A percentile compares a stretch with the other conserved stretches of the same genome.
Evolutionary conservation across 2,888 invertebrate species (phyloP).

Genomic region (Augiades crinisus): DNA sequence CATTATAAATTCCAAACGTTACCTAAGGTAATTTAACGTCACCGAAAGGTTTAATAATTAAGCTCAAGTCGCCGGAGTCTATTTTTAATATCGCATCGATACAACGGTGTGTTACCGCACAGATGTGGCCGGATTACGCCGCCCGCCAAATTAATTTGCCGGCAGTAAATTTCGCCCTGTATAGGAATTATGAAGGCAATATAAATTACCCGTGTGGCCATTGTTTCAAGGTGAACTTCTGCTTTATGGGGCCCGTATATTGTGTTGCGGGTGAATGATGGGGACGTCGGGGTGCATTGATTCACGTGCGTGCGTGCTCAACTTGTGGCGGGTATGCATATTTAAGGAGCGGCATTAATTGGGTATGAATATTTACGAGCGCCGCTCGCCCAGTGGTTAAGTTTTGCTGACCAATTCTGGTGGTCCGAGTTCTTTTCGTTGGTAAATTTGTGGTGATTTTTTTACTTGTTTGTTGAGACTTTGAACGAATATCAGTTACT

Average conservation of each 20-base stretch:
- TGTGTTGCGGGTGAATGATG: slow-evolving; percentile 5
- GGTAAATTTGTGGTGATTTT: too few relatives aligned
- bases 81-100: slow-evolving; percentile 39
- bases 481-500: too few relatives aligned
- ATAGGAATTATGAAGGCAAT: slow-evolving; percentile 59
- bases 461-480: too few relatives aligned
- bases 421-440: too few relatives aligned
- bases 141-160: slow-evolving; percentile 58
- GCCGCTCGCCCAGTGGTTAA: too few relatives aligned
- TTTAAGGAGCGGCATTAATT: too few relatives aligned
- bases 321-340: too few relatives aligned
- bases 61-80: background rate
- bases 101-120: slow-evolving; percentile 44
- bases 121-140: slow-evolving; percentile 54
- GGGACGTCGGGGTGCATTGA: background rate
- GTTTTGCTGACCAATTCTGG: too few relatives aligned
- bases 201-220: slow-evolving; percentile 55
- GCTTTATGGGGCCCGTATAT: slow-evolving; percentile 16
- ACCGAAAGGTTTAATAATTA: too few relatives aligned
- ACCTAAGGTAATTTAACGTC: too few relatives aligned
- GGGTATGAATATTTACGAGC: too few relatives aligned
- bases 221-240: slow-evolving; percentile 41
- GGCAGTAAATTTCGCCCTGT: slow-evolving; percentile 55
- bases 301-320: background rate
- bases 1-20: too few relatives aligned